Percentiles rank a stretch among this genome's conserved stretches.
phyloP scores from a whole-genome alignment of 1,140 invertebrate species.

The Drosophila leontia region DNA sequence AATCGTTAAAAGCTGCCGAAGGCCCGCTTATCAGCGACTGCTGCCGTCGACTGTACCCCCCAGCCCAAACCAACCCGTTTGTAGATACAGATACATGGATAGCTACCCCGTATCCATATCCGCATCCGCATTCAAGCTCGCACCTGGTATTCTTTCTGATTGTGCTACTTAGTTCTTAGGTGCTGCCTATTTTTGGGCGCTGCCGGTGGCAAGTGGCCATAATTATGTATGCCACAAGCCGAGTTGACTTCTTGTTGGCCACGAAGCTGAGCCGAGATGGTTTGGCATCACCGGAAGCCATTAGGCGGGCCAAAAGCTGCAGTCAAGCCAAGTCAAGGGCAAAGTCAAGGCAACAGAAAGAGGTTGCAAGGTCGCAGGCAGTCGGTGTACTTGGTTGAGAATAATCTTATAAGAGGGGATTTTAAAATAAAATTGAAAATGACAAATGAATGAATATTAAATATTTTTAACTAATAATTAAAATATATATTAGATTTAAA shows the following conservation, averaged over 20 bases:
- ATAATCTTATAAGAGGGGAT: background rate
- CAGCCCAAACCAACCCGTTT: slow-evolving; percentile 6
- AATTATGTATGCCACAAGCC: slow-evolving; percentile 19
- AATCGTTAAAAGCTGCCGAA: slow-evolving; percentile 36
- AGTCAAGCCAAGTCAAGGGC: slow-evolving; percentile 55
- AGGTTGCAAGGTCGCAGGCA: slow-evolving; percentile 10
- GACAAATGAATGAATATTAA: no score
- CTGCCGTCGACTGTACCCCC: slow-evolving; percentile 11
- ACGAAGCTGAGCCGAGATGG: slow-evolving; percentile 4
- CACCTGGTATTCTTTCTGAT: slow-evolving; percentile 16
- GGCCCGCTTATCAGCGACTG: slow-evolving; percentile 39
- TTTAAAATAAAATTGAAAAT: background rate
- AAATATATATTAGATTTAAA: background rate
- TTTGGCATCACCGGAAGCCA: slow-evolving; percentile 37
- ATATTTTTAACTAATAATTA: background rate
- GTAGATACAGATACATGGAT: slow-evolving; percentile 10
- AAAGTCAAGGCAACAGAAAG: slow-evolving; percentile 49
- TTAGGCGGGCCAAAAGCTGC: slow-evolving; percentile 32
- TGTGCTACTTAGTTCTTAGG: background rate
- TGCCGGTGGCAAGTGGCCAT: slow-evolving; percentile 5
- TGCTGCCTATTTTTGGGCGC: slow-evolving; percentile 44
- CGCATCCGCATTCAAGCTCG: background rate
- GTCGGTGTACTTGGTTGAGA: background rate
- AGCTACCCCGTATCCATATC: background rate
- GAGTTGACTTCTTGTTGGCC: slow-evolving; percentile 5